Conservation (phyloP, 2,888 invertebrate species). For the Camptogramma bilineatum region DNA sequence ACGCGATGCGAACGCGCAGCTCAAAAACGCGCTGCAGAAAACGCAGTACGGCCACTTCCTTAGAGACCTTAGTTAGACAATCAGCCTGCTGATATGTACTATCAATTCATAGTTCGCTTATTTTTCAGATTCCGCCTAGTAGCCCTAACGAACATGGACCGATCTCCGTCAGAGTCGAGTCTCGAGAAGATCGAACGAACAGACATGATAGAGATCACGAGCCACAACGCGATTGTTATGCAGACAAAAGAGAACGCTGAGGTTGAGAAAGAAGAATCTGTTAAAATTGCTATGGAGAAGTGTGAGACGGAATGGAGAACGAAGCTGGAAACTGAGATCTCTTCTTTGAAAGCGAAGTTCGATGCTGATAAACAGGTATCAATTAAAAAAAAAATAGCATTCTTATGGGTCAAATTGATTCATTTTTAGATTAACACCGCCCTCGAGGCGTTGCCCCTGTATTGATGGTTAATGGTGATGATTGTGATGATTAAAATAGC, state of each 20-base stretch:
- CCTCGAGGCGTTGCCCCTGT: too few species aligned
- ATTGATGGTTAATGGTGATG: too few species aligned
- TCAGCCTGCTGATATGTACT: too few species aligned
- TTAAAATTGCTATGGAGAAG: constrained; percentile 80
- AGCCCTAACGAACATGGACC: constrained; percentile 89
- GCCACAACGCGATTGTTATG: constrained; percentile 88
- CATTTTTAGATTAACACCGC: too few species aligned
- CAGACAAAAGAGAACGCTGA: constrained; percentile 89
- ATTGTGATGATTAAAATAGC: too few species aligned
- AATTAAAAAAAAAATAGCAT: background rate
- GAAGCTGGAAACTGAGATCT: constrained; percentile 67
- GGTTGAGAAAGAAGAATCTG: constrained; percentile 84
- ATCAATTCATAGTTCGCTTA: background rate
- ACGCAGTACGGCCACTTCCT: too few species aligned
- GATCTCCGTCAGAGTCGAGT: constrained; percentile 91
- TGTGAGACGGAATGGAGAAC: constrained; percentile 87
- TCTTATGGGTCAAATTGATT: too few species aligned
- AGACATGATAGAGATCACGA: constrained; percentile 87
- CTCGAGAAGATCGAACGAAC: constrained; percentile 90
- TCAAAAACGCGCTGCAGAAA: too few species aligned
- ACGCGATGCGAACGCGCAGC: too few species aligned
- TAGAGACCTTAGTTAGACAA: too few species aligned
- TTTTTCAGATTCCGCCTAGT: constrained; percentile 88
- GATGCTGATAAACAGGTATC: constrained; percentile 85
- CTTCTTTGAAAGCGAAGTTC: constrained; percentile 71